These are phyloP conservation scores for Agrochola lota DNA, from an alignment of 2,888 invertebrate species.

Conservation along the genomic window DNA sequence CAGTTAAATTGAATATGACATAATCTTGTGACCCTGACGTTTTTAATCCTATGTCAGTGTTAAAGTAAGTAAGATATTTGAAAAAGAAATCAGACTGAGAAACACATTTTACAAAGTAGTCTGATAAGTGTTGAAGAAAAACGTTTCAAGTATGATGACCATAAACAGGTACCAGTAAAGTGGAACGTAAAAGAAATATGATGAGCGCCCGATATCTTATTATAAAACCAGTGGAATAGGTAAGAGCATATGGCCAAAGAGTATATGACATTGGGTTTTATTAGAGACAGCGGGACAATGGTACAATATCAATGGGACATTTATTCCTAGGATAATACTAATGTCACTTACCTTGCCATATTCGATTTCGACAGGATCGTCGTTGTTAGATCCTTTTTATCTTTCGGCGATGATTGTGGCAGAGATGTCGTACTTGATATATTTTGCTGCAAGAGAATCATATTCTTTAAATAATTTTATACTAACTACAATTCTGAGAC, in stretches of 20 bases:
- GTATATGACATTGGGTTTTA: not conserved
- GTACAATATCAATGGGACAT: not conserved
- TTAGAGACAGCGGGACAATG: too few relatives aligned
- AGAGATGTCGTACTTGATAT: conserved; percentile 90
- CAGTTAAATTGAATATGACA: too few relatives aligned
- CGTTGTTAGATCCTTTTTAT: conserved; percentile 92
- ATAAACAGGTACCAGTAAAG: too few relatives aligned
- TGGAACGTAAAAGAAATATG: not conserved
- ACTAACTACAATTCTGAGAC: not conserved
- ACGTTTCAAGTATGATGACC: not conserved
- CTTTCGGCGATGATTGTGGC: conserved; percentile 88
- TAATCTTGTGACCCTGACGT: not conserved
- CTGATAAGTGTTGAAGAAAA: not conserved
- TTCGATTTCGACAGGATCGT: conserved; percentile 93
- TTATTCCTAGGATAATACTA: not conserved
- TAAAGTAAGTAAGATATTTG: not conserved
- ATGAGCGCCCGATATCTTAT: too few relatives aligned
- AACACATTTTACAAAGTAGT: not conserved
- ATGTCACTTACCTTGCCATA: conserved; percentile 93
- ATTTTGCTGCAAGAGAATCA: conserved; percentile 82
- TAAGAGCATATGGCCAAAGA: too few relatives aligned
- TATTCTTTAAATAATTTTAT: not conserved
- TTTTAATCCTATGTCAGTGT: not conserved
- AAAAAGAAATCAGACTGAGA: not conserved
- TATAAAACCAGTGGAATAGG: not conserved